phyloP scores from a whole-genome alignment of 2,888 invertebrate species.

The Tipula confusa region DNA sequence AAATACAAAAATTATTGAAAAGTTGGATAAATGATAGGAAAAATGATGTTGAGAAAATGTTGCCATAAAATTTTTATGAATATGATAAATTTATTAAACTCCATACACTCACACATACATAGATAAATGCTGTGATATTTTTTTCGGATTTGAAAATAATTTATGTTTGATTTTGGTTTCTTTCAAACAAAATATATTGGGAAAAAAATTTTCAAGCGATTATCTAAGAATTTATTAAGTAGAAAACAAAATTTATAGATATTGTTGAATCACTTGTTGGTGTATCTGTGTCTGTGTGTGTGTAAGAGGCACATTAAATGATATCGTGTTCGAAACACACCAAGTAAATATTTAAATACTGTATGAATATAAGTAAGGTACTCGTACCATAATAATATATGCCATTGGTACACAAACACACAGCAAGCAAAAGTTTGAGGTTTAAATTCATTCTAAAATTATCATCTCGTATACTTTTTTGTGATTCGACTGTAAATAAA shows the following conservation, averaged over 20 bases:
- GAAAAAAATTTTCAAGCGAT: neutral
- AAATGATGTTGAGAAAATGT: neutral
- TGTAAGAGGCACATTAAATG: neutral
- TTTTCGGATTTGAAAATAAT: neutral
- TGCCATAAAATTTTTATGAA: neutral
- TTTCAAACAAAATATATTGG: neutral
- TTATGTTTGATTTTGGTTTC: constrained; percentile 20
- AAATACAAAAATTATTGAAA: neutral
- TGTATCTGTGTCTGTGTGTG: neutral
- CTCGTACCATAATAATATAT: no score
- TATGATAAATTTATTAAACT: constrained; percentile 12
- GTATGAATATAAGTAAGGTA: neutral
- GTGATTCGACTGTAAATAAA: neutral
- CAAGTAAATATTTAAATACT: neutral
- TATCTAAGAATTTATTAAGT: constrained; percentile 20
- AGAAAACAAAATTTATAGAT: constrained; percentile 12
- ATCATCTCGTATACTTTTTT: neutral
- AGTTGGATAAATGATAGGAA: neutral
- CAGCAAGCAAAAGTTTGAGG: neutral
- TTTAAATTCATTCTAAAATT: neutral
- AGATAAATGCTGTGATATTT: constrained; percentile 1
- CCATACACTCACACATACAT: neutral
- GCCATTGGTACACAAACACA: neutral
- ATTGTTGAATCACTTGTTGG: constrained; percentile 25
- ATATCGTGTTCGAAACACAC: neutral